A percentile compares a stretch with the other conserved stretches of the same genome.
Evolutionary conservation across 2,888 invertebrate genomes (phyloP).

Genomic region (Thymelicus acteon): DNA sequence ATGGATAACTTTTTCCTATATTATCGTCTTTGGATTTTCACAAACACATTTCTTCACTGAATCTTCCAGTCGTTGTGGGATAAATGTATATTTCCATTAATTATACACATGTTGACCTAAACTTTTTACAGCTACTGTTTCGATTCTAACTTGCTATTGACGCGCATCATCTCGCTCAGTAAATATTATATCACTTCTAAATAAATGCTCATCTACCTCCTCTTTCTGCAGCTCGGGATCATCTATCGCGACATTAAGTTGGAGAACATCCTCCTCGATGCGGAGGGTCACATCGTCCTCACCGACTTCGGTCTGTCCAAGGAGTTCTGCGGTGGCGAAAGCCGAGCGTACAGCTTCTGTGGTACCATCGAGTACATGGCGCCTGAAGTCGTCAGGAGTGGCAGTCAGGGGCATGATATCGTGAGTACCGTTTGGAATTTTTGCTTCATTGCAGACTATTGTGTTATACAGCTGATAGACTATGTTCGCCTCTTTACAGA

Average conservation of each 20-base stretch:
- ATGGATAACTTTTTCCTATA: no score
- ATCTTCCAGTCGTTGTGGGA: no score
- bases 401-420: slow-evolving; percentile 96
- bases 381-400: slow-evolving; percentile 93
- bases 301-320: slow-evolving; percentile 99
- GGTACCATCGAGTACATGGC: slow-evolving; percentile 99
- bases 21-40: no score
- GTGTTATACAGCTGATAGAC: no score
- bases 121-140: no score
- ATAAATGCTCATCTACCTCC: background rate
- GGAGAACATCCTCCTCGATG: slow-evolving; percentile 98
- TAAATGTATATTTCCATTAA: no score
- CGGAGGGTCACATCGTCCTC: slow-evolving; percentile 96
- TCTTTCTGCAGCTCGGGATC: slow-evolving; percentile 92
- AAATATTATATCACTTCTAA: background rate
- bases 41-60: no score
- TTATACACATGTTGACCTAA: no score
- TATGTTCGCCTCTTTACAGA: no score
- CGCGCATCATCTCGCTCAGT: no score
- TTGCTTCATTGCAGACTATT: no score
- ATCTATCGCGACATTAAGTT: slow-evolving; percentile 99
- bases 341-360: slow-evolving; percentile 97
- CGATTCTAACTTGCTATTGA: no score
- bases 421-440: slow-evolving; percentile 85
- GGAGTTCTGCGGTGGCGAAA: slow-evolving; percentile 91